A percentile compares a stretch with the other conserved stretches of the same genome.
These are phyloP conservation scores for Montipora foliosa DNA, from an alignment of 64 coral and sea anemone genomes.

Conservation along the genomic window DNA sequence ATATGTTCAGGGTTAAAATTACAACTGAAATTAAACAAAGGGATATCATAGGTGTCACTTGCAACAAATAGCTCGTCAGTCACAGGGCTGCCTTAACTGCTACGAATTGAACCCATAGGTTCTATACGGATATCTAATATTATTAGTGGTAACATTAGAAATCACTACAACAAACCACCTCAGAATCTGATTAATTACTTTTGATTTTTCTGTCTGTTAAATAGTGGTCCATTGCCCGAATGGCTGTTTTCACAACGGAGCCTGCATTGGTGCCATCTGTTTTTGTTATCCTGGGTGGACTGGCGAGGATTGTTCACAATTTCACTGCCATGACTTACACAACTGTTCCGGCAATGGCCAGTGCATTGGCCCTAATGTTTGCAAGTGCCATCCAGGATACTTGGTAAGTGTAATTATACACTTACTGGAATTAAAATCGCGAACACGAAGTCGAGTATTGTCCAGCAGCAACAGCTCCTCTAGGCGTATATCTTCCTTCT, in stretches of 20 bases:
- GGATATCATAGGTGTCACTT: neutral
- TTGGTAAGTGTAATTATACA: constrained; percentile 31
- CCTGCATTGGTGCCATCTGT: constrained; percentile 77
- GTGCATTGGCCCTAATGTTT: constrained; percentile 79
- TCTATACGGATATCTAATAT: neutral
- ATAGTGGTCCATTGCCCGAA: constrained; percentile 78
- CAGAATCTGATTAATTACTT: neutral
- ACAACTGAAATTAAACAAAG: neutral
- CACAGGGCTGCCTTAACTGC: neutral
- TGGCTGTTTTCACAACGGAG: constrained; percentile 82
- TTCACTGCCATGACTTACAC: constrained; percentile 65
- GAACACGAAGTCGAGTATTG: neutral
- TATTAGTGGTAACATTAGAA: neutral
- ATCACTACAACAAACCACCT: neutral
- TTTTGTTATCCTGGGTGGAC: constrained; percentile 92
- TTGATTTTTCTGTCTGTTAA: neutral
- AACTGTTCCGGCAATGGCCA: constrained; percentile 78
- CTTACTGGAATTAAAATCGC: neutral
- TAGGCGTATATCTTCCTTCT: neutral
- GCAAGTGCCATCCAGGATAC: constrained; percentile 63
- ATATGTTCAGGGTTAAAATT: neutral
- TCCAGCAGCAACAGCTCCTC: neutral
- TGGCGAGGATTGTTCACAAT: constrained; percentile 72
- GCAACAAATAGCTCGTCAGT: neutral
- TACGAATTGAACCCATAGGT: neutral